Evolutionary conservation across 2,797 vertebrate genomes (phyloP), one percentile per base, ranked within the genome.

Genomic region (Bovichtus variegatus): DNA sequence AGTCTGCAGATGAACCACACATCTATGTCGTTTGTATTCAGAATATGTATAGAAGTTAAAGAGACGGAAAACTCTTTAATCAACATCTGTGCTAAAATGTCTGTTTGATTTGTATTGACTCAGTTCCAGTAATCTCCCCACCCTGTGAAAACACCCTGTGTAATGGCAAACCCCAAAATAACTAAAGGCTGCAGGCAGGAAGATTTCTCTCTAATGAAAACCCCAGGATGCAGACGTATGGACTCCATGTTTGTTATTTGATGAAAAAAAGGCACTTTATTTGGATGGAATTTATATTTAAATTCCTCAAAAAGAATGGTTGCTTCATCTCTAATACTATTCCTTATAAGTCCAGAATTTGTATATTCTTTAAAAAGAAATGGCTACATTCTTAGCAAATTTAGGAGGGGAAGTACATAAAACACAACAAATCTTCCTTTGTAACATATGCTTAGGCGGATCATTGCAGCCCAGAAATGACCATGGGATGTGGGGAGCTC

Each of bases 91-190:
- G 49, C 43, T 50, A 18, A 75, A 36, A 73, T 29, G 25, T 27
- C n/a, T n/a, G n/a, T n/a, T n/a, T n/a, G n/a, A n/a, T n/a, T 61
- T 75, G 67, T 47, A 74, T 69, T 67, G 51, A 68, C 46, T 77
- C 31, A 6, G 43, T 68, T 77, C 62, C 51, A 80, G 38, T 49
- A 50, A 54, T 61, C 19, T 58, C 19, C 16, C 51, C 16, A 60
- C 41, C n/a, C 50, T 1, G 9, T 54, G 2, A 67, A 73, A 72
- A 29, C 46, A 78, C n/a, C n/a, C n/a, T n/a, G 50, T 46, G 36
- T 57, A 25, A 64, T 34, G 10, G 13, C 10, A 11, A 61, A 62
- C 23, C 51, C 53, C 29, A 53, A 60, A 85, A 43, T 29, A 74
- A 41, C 10, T 15, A 1, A 41, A 15, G 27, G 38, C 74, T 66